Conservation (phyloP, 2,888 invertebrate species). For the Piscicola geometra region DNA sequence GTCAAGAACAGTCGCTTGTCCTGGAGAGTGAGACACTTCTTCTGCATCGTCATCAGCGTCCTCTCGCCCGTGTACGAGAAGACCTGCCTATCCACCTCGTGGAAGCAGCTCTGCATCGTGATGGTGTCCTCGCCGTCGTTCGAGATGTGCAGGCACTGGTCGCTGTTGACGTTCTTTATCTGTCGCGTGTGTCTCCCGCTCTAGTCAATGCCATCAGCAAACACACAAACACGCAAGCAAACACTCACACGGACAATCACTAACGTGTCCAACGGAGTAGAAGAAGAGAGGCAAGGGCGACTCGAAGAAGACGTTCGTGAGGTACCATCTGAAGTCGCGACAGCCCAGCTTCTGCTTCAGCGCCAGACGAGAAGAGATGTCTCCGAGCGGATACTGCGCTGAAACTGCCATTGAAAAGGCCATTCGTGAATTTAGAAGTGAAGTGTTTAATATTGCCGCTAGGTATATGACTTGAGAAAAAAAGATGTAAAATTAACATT, state of each 20-base stretch:
- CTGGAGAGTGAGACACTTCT: slow-evolving; percentile 2
- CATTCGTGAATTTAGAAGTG: too few species aligned
- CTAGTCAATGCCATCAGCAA: neutral
- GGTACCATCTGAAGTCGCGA: slow-evolving; percentile 33
- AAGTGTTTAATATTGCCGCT: too few species aligned
- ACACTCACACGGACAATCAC: neutral
- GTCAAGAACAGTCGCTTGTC: neutral
- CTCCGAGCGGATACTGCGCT: slow-evolving; percentile 14
- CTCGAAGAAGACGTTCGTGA: slow-evolving; percentile 17
- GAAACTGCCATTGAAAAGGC: too few species aligned
- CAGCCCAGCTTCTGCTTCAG: slow-evolving; percentile 28
- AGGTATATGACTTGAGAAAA: too few species aligned
- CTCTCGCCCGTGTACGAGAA: slow-evolving; percentile 21
- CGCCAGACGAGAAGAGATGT: slow-evolving; percentile 14
- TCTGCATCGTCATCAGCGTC: slow-evolving; percentile 21
- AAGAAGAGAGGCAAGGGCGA: slow-evolving; percentile 29
- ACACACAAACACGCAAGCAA: neutral
- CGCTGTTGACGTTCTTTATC: slow-evolving; percentile 19
- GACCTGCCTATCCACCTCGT: slow-evolving; percentile 31
- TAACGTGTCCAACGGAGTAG: slow-evolving; percentile 30
- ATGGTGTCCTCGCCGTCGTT: slow-evolving; percentile 11
- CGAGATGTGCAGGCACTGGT: slow-evolving; percentile 13
- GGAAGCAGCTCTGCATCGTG: slow-evolving; percentile 9
- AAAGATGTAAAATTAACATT: too few species aligned
- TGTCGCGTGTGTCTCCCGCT: too few species aligned